Percentiles rank a stretch among this genome's conserved stretches.
phyloP scores from a whole-genome alignment of 2,888 invertebrate species.

The Amaurobius ferox region DNA sequence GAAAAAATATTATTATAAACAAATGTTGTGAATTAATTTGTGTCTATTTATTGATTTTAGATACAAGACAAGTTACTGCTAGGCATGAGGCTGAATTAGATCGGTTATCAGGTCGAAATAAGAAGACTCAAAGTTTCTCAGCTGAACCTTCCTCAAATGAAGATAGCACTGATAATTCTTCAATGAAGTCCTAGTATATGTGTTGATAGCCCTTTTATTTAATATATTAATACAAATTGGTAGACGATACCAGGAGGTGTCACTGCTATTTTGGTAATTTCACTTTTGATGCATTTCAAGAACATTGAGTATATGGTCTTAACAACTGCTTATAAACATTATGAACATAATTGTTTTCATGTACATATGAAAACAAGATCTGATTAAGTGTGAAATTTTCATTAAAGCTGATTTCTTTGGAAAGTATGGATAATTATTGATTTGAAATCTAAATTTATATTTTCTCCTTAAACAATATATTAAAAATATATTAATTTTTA shows the following conservation, averaged over 20 bases:
- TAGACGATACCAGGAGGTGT: background rate
- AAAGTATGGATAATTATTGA: no score
- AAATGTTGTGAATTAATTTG: no score
- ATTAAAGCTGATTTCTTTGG: no score
- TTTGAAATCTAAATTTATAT: no score
- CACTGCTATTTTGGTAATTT: conserved; percentile 2
- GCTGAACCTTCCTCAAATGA: conserved; percentile 32
- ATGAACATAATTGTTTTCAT: background rate
- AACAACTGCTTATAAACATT: background rate
- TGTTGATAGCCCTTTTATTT: conserved; percentile 10
- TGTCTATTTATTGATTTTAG: conserved; percentile 19
- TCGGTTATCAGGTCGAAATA: conserved; percentile 65
- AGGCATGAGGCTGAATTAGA: conserved; percentile 73
- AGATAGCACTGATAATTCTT: conserved; percentile 29
- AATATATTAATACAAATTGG: background rate
- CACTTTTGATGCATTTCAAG: conserved; percentile 7
- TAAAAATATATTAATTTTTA: no score
- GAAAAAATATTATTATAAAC: no score
- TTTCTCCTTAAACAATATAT: no score
- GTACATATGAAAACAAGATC: no score
- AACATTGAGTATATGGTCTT: background rate
- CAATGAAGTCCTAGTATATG: conserved; percentile 24
- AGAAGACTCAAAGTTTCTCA: conserved; percentile 38
- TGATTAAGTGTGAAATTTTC: no score
- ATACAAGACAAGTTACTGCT: conserved; percentile 54